A percentile compares a stretch with the other conserved stretches of the same genome.
phyloP scores from a whole-genome alignment of 2,888 invertebrate genomes.

The Nesidiocoris tenuis region DNA sequence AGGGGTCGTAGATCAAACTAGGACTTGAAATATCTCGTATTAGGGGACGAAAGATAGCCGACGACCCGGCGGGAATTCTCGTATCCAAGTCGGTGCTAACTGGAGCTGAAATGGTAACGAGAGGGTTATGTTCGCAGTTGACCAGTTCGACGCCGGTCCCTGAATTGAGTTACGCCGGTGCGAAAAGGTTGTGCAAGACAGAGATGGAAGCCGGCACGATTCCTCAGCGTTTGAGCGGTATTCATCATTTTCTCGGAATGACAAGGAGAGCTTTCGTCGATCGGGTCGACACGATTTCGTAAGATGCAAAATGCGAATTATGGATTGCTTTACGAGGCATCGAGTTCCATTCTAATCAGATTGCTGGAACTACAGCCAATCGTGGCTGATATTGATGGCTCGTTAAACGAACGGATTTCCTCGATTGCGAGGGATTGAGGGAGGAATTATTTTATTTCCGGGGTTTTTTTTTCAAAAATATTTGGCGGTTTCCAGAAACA shows the following conservation, averaged over 20 bases:
- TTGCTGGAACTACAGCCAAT: too few species aligned
- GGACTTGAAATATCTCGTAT: background rate
- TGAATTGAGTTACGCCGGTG: background rate
- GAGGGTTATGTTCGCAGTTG: background rate
- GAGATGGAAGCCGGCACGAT: background rate
- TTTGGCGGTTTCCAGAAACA: too few species aligned
- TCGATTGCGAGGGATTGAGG: too few species aligned
- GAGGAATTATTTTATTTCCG: too few species aligned
- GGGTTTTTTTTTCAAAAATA: too few species aligned
- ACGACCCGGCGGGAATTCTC: background rate
- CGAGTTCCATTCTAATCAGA: too few species aligned
- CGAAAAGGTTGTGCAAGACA: background rate
- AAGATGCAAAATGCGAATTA: background rate
- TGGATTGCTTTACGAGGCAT: background rate
- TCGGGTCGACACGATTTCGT: background rate
- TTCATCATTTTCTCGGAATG: background rate
- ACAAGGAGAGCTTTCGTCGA: background rate
- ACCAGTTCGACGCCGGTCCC: background rate
- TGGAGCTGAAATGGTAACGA: background rate
- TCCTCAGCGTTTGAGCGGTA: background rate
- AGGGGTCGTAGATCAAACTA: constrained; percentile 4
- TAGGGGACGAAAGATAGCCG: background rate
- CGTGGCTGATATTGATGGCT: too few species aligned
- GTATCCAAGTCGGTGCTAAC: background rate
- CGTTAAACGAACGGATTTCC: too few species aligned